Conservation (phyloP, 2,888 invertebrate species). For the Rutpela maculata region DNA sequence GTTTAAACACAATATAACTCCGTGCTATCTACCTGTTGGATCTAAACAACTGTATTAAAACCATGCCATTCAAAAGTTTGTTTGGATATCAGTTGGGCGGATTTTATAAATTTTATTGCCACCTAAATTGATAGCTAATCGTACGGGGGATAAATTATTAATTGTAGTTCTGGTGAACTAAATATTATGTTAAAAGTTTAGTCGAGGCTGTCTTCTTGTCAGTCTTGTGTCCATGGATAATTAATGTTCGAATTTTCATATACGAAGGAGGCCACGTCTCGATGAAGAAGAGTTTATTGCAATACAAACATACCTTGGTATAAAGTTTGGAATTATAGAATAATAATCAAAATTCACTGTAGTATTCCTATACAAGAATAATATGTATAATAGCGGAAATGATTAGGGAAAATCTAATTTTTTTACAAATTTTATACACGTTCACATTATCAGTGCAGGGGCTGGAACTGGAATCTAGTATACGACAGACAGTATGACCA, state of each 20-base stretch:
- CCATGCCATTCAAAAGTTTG: constrained; percentile 11
- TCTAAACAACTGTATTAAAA: constrained; percentile 12
- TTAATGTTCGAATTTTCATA: background rate
- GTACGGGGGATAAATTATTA: constrained; percentile 6
- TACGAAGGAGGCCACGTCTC: no score
- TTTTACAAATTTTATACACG: no score
- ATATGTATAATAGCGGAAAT: no score
- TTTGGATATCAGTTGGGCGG: constrained; percentile 15
- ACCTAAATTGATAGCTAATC: constrained; percentile 1
- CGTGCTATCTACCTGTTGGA: constrained; percentile 14
- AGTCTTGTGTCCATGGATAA: background rate
- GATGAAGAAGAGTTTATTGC: no score
- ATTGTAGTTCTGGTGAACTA: constrained; percentile 3
- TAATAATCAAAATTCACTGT: no score
- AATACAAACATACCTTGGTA: no score
- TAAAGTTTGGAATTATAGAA: no score
- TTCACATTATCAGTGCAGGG: no score
- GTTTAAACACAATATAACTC: constrained; percentile 9
- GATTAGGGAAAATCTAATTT: no score
- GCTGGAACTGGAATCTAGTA: no score
- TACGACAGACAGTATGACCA: no score
- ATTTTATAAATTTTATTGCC: constrained; percentile 5
- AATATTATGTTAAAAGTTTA: constrained; percentile 23
- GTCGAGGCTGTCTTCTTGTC: constrained; percentile 11
- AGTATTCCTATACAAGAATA: no score